phyloP scores from a whole-genome alignment of 2,888 invertebrate species.

The Homarus gammarus region DNA sequence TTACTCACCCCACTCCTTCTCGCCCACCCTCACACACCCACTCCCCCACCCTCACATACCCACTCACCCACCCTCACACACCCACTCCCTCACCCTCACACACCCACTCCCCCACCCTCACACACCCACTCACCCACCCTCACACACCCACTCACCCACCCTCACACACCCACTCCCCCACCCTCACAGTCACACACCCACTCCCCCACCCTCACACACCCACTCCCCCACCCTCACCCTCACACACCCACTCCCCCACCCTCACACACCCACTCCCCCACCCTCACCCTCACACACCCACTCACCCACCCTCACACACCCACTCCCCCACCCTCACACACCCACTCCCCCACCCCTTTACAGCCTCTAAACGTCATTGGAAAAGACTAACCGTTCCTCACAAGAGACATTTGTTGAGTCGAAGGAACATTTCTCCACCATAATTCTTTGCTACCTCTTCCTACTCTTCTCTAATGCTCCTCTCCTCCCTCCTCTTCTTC shows the following conservation, averaged over 20 bases:
- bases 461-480: too few species aligned
- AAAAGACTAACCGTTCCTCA: constrained; percentile 35
- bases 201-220: too few species aligned
- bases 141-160: neutral
- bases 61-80: neutral
- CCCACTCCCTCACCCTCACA: neutral
- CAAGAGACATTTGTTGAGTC: constrained; percentile 22
- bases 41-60: neutral
- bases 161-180: neutral
- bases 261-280: too few species aligned
- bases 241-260: too few species aligned
- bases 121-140: neutral
- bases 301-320: neutral
- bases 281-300: neutral
- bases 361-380: constrained; percentile 50
- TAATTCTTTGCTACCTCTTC: neutral
- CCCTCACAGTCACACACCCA: neutral
- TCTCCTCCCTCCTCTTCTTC: constrained; percentile 4
- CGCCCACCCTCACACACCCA: neutral
- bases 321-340: neutral
- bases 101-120: neutral
- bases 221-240: too few species aligned
- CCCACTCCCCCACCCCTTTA: neutral
- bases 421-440: constrained; percentile 6
- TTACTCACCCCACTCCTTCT: too few species aligned